Base-by-base conservation (phyloP, 2,113 vertebrate genomes). In the Nyctereutes procyonoides region DNA sequence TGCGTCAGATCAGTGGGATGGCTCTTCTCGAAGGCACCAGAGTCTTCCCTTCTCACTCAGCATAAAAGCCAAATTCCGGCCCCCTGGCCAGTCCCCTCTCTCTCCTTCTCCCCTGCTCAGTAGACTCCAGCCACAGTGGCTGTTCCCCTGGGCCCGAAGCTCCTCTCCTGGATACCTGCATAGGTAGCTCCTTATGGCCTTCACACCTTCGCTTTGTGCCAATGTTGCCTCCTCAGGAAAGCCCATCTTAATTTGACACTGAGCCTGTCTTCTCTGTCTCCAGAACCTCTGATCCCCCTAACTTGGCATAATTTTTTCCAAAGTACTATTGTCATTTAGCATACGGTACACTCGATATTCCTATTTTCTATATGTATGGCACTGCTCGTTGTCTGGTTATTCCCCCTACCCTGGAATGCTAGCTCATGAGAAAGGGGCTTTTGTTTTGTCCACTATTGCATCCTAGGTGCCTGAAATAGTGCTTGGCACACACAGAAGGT, bases 341-440 rank as follows among this genome's bases (percentile, higher is more conserved):
- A 24, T 14, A 28, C 15, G 1, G 4, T 8, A 19, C 1, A 43
- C 43, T 43, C 43, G 13, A 14, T 16, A 9, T 80, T 95, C 56
- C 30, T 20, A 4, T 43, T 86, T 85, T 43, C 35, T 63, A 20
- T 35, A 4, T 24, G 60, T 56, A 5, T 4, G 30, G 32, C 20
- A 2, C 22, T 15, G 30, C 15, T 65, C 56, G 7, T 1, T 0
- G 8, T 38, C 60, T 51, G 26, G 6, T 17, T 1, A 5, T 22
- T 35, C 35, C 6, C 30, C 12, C 1, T 3, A 26, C 28, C 53
- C 22, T 26, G 67, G 26, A 55, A 60, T 6, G 3, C 16, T 43
- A 13, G 30, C 38, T 55, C 26, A 32, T 1, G 26, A 92, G 83
- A 53, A 56, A 0, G 17, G 20, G n/a, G 24, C 48, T 91, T 87